phyloP scores from a whole-genome alignment of 2,113 vertebrate genomes.

The Salvelinus alpinus region DNA sequence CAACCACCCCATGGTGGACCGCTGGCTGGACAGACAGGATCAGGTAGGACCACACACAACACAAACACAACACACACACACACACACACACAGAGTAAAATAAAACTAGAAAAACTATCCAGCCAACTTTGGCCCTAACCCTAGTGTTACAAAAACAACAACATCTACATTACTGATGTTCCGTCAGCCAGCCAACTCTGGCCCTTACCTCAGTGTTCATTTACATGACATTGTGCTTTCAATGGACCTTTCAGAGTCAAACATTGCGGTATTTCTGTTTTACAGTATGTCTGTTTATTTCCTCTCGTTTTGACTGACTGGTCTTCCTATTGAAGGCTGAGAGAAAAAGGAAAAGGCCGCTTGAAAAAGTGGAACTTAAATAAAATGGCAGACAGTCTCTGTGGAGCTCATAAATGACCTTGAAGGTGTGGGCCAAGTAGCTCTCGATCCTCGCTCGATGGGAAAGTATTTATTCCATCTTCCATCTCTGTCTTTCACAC shows the following conservation, averaged over 20 bases:
- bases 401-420: constrained; percentile 58
- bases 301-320: neutral
- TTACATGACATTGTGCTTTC: neutral
- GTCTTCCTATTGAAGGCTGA: neutral
- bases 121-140: too few species aligned
- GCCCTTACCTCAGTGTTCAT: neutral
- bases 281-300: neutral
- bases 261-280: too few species aligned
- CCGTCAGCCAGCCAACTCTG: neutral
- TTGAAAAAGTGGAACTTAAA: constrained; percentile 50
- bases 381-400: constrained; percentile 60
- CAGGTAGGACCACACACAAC: constrained; percentile 79
- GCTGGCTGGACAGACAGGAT: constrained; percentile 94
- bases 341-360: neutral
- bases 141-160: neutral
- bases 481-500: constrained; percentile 6
- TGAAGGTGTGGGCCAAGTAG: constrained; percentile 37
- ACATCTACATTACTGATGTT: neutral
- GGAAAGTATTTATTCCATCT: constrained; percentile 10
- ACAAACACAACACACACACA: too few species aligned
- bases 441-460: constrained; percentile 18
- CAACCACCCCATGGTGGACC: constrained; percentile 98
- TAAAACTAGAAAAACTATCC: neutral
- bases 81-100: neutral
- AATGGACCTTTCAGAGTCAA: neutral